Evolutionary conservation across 1,140 invertebrate species (phyloP).

Genomic region (Oncopodura yosiiana): DNA sequence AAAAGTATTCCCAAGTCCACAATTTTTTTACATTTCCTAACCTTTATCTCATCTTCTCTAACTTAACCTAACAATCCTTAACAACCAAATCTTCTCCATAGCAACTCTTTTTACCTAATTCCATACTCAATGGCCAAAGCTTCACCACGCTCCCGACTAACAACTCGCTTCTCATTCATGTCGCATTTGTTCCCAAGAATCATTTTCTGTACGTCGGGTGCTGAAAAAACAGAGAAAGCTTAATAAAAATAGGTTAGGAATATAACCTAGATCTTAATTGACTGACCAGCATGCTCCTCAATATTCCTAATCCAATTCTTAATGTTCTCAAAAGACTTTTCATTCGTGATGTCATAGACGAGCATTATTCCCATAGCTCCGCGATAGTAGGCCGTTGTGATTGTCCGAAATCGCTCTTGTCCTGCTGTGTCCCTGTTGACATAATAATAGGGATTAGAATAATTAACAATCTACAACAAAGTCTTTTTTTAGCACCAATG

Average conservation of each 20-base stretch:
- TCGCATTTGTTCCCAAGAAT: slow-evolving; percentile 91
- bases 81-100: too few relatives aligned
- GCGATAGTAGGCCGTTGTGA: slow-evolving; percentile 55
- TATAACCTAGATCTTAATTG: not conserved
- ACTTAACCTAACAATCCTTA: too few relatives aligned
- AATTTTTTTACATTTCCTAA: not conserved
- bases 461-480: too few relatives aligned
- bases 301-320: slow-evolving; percentile 48
- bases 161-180: slow-evolving; percentile 76
- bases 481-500: too few relatives aligned
- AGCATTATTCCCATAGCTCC: slow-evolving; percentile 50
- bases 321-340: slow-evolving; percentile 48
- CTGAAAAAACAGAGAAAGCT: slow-evolving; percentile 52
- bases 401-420: slow-evolving; percentile 54
- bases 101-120: slow-evolving; percentile 51
- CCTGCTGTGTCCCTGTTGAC: slow-evolving; percentile 56
- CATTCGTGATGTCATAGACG: slow-evolving; percentile 48
- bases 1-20: too few relatives aligned
- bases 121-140: slow-evolving; percentile 79
- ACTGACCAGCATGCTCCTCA: slow-evolving; percentile 39
- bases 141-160: slow-evolving; percentile 57
- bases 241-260: not conserved
- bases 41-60: not conserved
- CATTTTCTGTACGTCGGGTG: slow-evolving; percentile 91
- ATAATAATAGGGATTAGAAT: not conserved